phyloP scores from a whole-genome alignment of 1,140 invertebrate species.

The Carcinoscorpius rotundicauda region DNA sequence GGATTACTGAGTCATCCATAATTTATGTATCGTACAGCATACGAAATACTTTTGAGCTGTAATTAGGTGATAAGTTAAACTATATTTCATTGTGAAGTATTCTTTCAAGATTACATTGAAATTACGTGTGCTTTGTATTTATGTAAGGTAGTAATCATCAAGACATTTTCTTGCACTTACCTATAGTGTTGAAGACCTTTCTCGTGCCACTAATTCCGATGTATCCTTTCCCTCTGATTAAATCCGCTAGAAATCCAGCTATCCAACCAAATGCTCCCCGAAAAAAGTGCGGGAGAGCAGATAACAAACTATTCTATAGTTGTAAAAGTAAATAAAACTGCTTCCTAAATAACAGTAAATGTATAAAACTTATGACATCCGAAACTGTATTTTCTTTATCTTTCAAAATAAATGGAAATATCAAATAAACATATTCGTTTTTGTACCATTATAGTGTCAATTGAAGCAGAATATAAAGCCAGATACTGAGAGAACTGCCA shows the following conservation, averaged over 20 bases:
- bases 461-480: conserved; percentile 79
- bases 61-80: no score
- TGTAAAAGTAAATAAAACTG: conserved; percentile 7
- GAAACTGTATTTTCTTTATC: background rate
- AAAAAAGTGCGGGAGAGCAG: conserved; percentile 44
- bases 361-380: no score
- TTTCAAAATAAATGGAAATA: no score
- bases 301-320: conserved; percentile 42
- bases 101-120: no score
- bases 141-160: no score
- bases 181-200: conserved; percentile 23
- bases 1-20: no score
- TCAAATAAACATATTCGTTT: no score
- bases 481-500: conserved; percentile 60
- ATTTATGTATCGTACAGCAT: no score
- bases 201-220: conserved; percentile 15
- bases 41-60: no score
- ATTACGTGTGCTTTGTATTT: no score
- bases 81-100: no score
- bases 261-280: conserved; percentile 38
- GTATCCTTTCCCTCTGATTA: conserved; percentile 25
- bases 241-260: conserved; percentile 39
- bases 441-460: background rate
- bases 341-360: no score
- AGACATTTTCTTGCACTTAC: conserved; percentile 5